Conservation (phyloP, 2,888 invertebrate genomes). For the Syrphus vitripennis region DNA sequence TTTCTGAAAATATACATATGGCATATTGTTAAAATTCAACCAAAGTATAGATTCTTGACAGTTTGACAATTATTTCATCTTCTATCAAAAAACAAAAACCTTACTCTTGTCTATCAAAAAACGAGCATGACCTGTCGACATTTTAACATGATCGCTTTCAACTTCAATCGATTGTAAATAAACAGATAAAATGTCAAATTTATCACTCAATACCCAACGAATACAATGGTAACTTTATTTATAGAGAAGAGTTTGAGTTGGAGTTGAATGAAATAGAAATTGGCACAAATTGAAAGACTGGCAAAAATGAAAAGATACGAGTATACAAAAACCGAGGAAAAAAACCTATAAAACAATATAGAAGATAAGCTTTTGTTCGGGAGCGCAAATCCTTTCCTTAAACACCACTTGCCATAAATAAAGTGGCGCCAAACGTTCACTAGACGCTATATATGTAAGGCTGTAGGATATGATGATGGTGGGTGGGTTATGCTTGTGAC, state of each 20-base stretch:
- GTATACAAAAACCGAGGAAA: conserved; percentile 12
- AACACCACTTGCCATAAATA: conserved; percentile 63
- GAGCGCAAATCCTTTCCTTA: conserved; percentile 56
- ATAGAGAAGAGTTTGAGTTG: background rate
- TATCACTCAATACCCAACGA: conserved; percentile 30
- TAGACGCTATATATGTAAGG: background rate
- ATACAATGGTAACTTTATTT: conserved; percentile 10
- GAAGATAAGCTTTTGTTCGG: conserved; percentile 55
- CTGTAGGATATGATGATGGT: background rate
- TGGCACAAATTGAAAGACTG: conserved; percentile 50
- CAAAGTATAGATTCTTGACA: background rate
- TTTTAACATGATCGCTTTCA: conserved; percentile 50
- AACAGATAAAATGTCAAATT: conserved; percentile 40
- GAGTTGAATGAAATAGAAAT: conserved; percentile 28
- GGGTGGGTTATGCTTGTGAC: background rate
- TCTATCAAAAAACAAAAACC: background rate
- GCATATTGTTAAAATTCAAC: no score
- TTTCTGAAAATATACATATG: no score
- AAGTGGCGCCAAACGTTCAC: conserved; percentile 60
- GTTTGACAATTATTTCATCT: background rate
- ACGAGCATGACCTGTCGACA: conserved; percentile 17
- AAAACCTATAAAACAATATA: conserved; percentile 52
- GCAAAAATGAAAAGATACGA: conserved; percentile 35
- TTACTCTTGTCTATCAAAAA: background rate
- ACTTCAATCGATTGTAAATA: conserved; percentile 46